Evolutionary conservation across 2,888 invertebrate genomes (phyloP), one percentile per base, ranked within the genome.

Genomic region (Ennomos erosarius): DNA sequence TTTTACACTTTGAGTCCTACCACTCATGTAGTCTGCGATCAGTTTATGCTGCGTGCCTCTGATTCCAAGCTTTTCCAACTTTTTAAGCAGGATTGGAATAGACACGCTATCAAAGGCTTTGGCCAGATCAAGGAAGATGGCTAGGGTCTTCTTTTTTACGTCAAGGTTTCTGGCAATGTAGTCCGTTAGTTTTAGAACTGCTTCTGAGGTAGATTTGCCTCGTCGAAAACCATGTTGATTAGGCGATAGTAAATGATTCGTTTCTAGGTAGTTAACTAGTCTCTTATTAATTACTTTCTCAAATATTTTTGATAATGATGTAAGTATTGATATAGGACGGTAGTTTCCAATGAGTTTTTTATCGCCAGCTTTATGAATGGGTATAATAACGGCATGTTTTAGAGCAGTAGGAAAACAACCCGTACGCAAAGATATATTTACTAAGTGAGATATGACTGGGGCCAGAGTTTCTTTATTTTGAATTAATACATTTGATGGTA

Each of bases 41-140:
- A 43, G 26, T 10, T 43, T 10, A 0, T 16, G 10, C 10, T 43
- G 42, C 12, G 0, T 10, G 2, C 42, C 42, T 26, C 42, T 16
- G 4, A 26, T 10, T 26, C 26, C 42, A 10, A 26, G 10, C 13
- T 9, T 10, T 10, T 43, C 6, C 10, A 43, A 5, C 9, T 43
- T 43, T 16, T 43, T 43, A 10, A 43, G 10, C 10, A 16, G 42
- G 40, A 40, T 40, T 12, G 40, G 40, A 8, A 40, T 13, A 40
- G 40, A 40, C 1, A 40, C 40, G 8, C 12, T 40, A 13, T 43
- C 42, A 26, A 43, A 43, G 1, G 42, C 26, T 11, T 43, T 43
- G 0, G 42, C 42, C 9, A 51, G 36, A 1, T 46, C 9, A 35
- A 36, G 26, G 8, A 46, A 34, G 34, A 35, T 12, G 13, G 42